These are phyloP conservation scores for Diabrotica balteata DNA, from an alignment of 2,888 invertebrate species.

Conservation along the genomic window DNA sequence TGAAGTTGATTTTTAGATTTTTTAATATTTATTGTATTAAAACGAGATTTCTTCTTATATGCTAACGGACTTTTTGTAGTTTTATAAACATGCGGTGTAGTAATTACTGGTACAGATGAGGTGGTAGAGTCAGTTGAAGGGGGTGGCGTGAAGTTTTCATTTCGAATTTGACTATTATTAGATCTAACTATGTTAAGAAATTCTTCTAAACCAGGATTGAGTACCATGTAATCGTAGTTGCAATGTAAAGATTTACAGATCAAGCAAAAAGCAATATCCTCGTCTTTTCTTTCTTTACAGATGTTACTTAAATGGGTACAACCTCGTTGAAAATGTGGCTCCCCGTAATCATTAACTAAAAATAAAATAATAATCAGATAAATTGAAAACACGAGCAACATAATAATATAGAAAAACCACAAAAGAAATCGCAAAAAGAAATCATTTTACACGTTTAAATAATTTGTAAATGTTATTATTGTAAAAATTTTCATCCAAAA, in stretches of 20 bases:
- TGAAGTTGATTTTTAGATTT: not conserved
- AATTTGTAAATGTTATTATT: not conserved
- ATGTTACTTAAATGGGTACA: slow-evolving; percentile 9
- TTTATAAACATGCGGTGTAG: too few relatives aligned
- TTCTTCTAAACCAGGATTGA: not conserved
- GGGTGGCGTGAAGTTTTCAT: not conserved
- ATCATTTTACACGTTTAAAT: not conserved
- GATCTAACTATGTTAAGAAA: not conserved
- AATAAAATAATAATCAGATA: not conserved
- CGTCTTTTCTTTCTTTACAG: slow-evolving; percentile 1
- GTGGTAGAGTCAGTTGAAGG: not conserved
- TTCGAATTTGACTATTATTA: not conserved
- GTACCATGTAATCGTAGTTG: slow-evolving; percentile 5
- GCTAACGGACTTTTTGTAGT: too few relatives aligned
- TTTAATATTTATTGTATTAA: not conserved
- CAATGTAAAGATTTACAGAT: slow-evolving; percentile 12
- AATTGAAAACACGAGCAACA: too few relatives aligned
- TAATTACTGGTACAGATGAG: not conserved
- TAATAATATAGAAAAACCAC: too few relatives aligned
- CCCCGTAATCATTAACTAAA: slow-evolving; percentile 7
- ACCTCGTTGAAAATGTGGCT: slow-evolving; percentile 18
- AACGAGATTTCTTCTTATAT: too few relatives aligned
- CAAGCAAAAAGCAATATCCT: slow-evolving; percentile 10
- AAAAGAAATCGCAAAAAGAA: too few relatives aligned
- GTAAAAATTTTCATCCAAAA: not conserved